Base-by-base conservation (phyloP, 2,888 invertebrate genomes). In the Ochlodes sylvanus region DNA sequence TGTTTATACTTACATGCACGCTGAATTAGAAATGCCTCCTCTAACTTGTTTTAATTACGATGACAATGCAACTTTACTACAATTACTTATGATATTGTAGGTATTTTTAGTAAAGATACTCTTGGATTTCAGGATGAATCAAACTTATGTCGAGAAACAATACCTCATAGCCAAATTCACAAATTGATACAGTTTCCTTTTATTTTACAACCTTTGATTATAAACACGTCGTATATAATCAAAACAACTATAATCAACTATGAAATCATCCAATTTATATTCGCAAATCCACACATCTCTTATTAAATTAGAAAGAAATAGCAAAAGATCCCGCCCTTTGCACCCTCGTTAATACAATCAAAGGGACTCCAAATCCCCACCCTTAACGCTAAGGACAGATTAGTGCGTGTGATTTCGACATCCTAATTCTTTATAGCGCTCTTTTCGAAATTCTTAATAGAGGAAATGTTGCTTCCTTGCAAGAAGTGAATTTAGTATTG, bases 311-410 rank as follows among this genome's bases (percentile, higher is more conserved):
- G 58, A 66, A 58, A 66, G 58, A 60, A 60, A 66, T 66, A 60
- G 58, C 47, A 10, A 7, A 9, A 58, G 47, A 42, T 42, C 47
- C 47, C 52, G 32, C 60, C 64, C 52, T 50, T 21, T 55, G 7
- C 63, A 50, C 65, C 60, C 60, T 66, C 52, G 60, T 66, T 60
- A 66, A 66, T 58, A 60, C 65, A 65, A 52, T 58, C 58, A 65
- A 41, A 58, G 50, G 58, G 58, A 27, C 27, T 32, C 27, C 12
- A 52, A 52, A 52, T 7, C 60, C 58, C 21, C 42, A 10, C 44
- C 44, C 32, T 44, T 17, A 47, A 17, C 52, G 52, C 58, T 42
- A 44, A 58, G 42, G 42, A 58, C 44, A 60, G 60, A 60, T 60
- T 60, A 60, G 44, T 55, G 55, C 27, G 60, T 60, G 60, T 50